Evolutionary conservation across 2,888 invertebrate species (phyloP).

Genomic region (Gari tellinella): DNA sequence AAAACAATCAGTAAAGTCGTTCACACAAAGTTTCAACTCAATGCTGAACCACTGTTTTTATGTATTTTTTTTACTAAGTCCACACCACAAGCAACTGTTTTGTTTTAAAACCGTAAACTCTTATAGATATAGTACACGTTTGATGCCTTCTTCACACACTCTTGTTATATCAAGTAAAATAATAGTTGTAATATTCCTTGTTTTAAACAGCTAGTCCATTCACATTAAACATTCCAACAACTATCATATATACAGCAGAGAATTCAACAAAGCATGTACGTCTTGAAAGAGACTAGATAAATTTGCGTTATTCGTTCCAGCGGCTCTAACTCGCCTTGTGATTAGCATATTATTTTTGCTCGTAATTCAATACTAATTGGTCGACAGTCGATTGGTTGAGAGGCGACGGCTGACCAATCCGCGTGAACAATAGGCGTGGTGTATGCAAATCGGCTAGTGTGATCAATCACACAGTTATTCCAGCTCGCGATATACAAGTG

Average conservation of each 20-base stretch:
- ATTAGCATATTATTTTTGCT: conserved; percentile 54
- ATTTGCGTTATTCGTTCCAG: conserved; percentile 3
- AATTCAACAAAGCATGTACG: conserved; percentile 23
- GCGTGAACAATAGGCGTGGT: conserved; percentile 51
- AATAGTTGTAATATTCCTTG: too few species aligned
- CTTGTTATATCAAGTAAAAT: too few species aligned
- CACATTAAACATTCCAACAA: neutral
- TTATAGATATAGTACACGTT: too few species aligned
- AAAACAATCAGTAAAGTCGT: too few species aligned
- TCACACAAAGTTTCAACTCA: too few species aligned
- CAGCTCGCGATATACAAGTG: conserved; percentile 20
- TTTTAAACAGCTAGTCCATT: too few species aligned
- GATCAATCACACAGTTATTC: conserved; percentile 46
- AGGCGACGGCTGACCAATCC: conserved; percentile 48
- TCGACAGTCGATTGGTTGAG: conserved; percentile 48
- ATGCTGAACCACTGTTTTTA: too few species aligned
- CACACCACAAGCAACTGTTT: too few species aligned
- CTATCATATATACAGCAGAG: too few species aligned
- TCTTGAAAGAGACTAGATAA: conserved; percentile 37
- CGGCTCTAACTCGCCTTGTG: conserved; percentile 30
- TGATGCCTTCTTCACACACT: too few species aligned
- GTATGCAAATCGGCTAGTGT: conserved; percentile 49
- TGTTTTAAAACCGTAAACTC: too few species aligned
- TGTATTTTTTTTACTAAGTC: too few species aligned
- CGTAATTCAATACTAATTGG: conserved; percentile 47